Conservation (phyloP, 2,113 vertebrate species). For the Nothocercus nigrocapillus region DNA sequence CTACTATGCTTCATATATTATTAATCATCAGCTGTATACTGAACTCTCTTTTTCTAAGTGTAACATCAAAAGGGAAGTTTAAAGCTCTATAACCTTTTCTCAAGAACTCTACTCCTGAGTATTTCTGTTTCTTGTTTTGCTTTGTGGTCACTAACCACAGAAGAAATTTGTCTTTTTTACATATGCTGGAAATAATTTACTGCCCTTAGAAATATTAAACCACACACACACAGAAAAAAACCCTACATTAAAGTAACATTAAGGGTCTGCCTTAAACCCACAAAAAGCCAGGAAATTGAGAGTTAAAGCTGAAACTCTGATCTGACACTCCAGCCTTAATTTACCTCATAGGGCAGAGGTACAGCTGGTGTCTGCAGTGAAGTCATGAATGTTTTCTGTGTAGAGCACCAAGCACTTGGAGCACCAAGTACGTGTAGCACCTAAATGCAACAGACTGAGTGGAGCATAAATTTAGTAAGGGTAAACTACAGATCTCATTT, state of each 20-base stretch:
- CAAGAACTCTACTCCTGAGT: conserved; percentile 55
- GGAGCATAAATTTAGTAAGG: background rate
- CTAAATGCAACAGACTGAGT: background rate
- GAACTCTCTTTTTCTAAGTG: conserved; percentile 40
- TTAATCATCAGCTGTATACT: conserved; percentile 22
- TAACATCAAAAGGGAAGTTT: conserved; percentile 72
- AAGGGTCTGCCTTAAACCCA: conserved; percentile 73
- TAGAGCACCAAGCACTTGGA: background rate
- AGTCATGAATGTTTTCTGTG: conserved; percentile 12
- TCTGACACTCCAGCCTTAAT: conserved; percentile 56
- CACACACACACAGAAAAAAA: conserved; percentile 58
- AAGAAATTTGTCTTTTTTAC: conserved; percentile 83
- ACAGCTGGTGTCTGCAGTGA: background rate
- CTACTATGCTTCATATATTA: conserved; percentile 30
- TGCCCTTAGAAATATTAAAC: conserved; percentile 84
- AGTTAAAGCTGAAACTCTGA: conserved; percentile 72
- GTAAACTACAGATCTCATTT: background rate
- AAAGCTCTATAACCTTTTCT: conserved; percentile 70
- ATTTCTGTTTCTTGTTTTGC: conserved; percentile 83
- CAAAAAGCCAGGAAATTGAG: conserved; percentile 78
- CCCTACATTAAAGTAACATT: conserved; percentile 75
- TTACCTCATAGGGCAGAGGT: conserved; percentile 22
- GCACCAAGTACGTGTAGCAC: background rate
- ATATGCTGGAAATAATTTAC: conserved; percentile 83
- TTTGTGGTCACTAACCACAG: conserved; percentile 82